Percentiles rank a stretch among this genome's conserved stretches.
phyloP scores from a whole-genome alignment of 2,113 vertebrate genomes.

The rat (Rattus norvegicus) region GRCr8 NC_086022.1:89526501-89527000 shows the following conservation, averaged over 20 bases:
- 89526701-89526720: slow-evolving; percentile 35
- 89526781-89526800: slow-evolving; percentile 54
- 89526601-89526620: not conserved
- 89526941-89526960: not conserved
- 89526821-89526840: slow-evolving; percentile 45
- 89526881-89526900: slow-evolving; percentile 2
- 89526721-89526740: slow-evolving; percentile 46
- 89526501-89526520: not conserved
- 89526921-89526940: slow-evolving; percentile 18
- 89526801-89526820: slow-evolving; percentile 6
- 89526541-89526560: not conserved
- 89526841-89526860: slow-evolving; percentile 23
- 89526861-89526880: not conserved
- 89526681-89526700: slow-evolving; percentile 39
- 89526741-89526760: slow-evolving; percentile 26
- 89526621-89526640: not conserved
- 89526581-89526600: not conserved
- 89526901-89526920: not conserved
- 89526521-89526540: not conserved
- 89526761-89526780: slow-evolving; percentile 30
- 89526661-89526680: not conserved
- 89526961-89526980: not conserved
- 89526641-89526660: slow-evolving; percentile 42
- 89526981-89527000: not conserved
- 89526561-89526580: not conserved